phyloP scores from a whole-genome alignment of 2,113 vertebrate genomes.

The Clupea harengus region DNA sequence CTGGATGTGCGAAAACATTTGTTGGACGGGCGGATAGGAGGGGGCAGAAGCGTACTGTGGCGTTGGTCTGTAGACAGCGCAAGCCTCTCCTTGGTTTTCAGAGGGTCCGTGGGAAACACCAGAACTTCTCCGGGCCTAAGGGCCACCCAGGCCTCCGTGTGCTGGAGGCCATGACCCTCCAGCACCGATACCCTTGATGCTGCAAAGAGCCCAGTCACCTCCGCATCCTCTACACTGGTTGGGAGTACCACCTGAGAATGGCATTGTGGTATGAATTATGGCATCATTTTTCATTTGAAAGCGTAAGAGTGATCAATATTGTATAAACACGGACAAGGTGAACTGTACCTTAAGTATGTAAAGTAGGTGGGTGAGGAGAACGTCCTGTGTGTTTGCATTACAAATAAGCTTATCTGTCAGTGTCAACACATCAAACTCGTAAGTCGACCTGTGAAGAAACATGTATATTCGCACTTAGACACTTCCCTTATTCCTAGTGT shows the following conservation, averaged over 20 bases:
- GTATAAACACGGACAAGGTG: background rate
- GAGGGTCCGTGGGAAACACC: constrained; percentile 49
- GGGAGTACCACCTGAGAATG: constrained; percentile 67
- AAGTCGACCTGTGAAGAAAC: constrained; percentile 36
- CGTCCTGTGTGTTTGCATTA: constrained; percentile 46
- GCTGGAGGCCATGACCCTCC: constrained; percentile 40
- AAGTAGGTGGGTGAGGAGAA: constrained; percentile 56
- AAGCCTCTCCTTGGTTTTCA: constrained; percentile 38
- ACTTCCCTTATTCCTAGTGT: background rate
- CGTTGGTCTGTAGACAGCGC: constrained; percentile 44
- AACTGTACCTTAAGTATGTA: constrained; percentile 70
- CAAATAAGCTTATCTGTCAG: constrained; percentile 62
- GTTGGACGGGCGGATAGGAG: background rate
- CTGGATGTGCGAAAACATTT: background rate
- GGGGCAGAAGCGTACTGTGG: constrained; percentile 47
- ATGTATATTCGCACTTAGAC: background rate
- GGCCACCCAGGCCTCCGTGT: constrained; percentile 60
- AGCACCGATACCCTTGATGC: constrained; percentile 59
- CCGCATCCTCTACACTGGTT: constrained; percentile 49
- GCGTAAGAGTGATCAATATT: background rate
- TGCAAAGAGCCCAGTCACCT: constrained; percentile 57
- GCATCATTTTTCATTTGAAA: background rate
- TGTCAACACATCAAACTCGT: constrained; percentile 67
- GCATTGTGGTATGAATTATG: background rate
- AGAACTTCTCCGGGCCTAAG: constrained; percentile 60